Conservation (phyloP, 2,888 invertebrate species). For the Drosophila mayaguana region DNA sequence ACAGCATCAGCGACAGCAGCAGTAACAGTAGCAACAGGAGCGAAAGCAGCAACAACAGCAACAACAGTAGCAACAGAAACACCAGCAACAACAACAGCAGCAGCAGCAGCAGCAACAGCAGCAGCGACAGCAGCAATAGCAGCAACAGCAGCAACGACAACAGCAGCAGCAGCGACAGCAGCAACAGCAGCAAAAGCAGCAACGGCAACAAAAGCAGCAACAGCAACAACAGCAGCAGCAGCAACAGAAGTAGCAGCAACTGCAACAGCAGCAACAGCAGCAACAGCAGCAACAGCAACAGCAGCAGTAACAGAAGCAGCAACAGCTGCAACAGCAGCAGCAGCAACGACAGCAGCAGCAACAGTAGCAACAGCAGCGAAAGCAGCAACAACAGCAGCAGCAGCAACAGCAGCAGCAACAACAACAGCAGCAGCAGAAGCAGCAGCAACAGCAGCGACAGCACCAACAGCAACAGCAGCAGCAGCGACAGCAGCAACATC, state of each 20-base stretch:
- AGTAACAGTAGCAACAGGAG: too few relatives aligned
- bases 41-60: conserved; percentile 14
- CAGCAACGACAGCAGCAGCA: conserved; percentile 14
- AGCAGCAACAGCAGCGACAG: neutral
- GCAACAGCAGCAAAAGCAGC: conserved; percentile 28
- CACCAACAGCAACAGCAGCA: conserved; percentile 14
- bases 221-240: conserved; percentile 10
- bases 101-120: neutral
- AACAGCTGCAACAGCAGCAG: neutral
- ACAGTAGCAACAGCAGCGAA: too few relatives aligned
- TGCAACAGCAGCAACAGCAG: neutral
- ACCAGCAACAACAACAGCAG: too few relatives aligned
- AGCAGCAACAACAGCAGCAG: too few relatives aligned
- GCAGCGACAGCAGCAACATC: conserved; percentile 3
- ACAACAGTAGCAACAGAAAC: too few relatives aligned
- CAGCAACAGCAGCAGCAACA: neutral
- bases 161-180: neutral
- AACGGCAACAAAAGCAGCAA: neutral
- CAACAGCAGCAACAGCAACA: conserved; percentile 13
- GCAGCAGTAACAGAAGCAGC: too few relatives aligned
- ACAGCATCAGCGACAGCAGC: neutral
- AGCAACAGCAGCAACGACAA: neutral
- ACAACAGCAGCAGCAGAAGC: conserved; percentile 15
- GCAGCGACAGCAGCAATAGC: conserved; percentile 23
- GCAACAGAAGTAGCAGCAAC: conserved; percentile 26